Evolutionary conservation across 2,888 invertebrate species (phyloP).

Genomic region (Acleris holmiana): DNA sequence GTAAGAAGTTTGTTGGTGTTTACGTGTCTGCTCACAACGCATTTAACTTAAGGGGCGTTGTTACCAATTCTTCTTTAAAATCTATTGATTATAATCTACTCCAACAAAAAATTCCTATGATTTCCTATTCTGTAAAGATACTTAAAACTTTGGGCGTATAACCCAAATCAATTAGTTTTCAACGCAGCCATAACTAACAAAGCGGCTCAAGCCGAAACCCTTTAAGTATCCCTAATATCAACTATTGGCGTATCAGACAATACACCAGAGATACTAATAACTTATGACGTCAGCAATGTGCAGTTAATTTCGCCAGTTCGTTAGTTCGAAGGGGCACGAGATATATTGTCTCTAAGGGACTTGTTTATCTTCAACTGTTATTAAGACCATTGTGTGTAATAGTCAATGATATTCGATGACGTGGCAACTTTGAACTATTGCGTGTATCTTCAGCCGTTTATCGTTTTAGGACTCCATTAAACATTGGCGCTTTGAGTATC

Average conservation of each 20-base stretch:
- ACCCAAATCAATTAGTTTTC: constrained; percentile 25
- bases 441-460: constrained; percentile 20
- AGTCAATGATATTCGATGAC: constrained; percentile 45
- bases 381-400: constrained; percentile 59
- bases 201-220: constrained; percentile 44
- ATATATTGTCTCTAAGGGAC: constrained; percentile 72
- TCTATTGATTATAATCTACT: no score
- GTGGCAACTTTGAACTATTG: constrained; percentile 22
- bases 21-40: no score
- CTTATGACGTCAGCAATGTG: constrained; percentile 60
- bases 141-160: not conserved
- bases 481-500: not conserved
- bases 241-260: constrained; percentile 61
- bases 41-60: no score
- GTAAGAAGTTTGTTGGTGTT: no score
- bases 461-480: constrained; percentile 9
- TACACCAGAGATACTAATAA: constrained; percentile 61
- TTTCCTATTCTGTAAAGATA: not conserved
- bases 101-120: not conserved
- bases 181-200: constrained; percentile 17
- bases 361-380: constrained; percentile 67
- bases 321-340: constrained; percentile 47
- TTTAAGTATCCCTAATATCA: constrained; percentile 44
- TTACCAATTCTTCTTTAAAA: no score
- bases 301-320: constrained; percentile 44